Conservation (phyloP, 2,113 vertebrate species). For the Pachypanchax playfairii region DNA sequence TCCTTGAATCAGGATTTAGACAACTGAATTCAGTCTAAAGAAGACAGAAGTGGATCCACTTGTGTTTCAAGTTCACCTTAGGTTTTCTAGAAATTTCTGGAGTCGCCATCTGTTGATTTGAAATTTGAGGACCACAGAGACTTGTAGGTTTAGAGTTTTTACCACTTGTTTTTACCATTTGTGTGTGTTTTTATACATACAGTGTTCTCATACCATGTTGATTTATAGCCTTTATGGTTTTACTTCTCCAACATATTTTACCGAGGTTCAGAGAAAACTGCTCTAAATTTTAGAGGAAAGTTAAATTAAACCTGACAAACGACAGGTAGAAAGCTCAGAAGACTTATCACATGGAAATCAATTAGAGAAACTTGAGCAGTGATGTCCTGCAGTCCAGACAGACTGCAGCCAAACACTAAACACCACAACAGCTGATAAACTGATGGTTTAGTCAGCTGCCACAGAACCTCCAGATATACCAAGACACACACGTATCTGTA, state of each 20-base stretch:
- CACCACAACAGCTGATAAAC: conserved; percentile 18
- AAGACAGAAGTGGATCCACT: too few species aligned
- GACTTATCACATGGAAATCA: neutral
- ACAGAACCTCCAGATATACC: neutral
- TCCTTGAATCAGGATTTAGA: too few species aligned
- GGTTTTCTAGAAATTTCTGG: neutral
- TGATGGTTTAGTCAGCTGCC: neutral
- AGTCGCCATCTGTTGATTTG: too few species aligned
- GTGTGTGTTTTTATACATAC: too few species aligned
- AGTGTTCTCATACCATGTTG: neutral
- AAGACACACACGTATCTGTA: too few species aligned
- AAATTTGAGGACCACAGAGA: neutral
- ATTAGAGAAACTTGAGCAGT: neutral
- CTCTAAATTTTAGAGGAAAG: neutral
- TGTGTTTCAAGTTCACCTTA: neutral
- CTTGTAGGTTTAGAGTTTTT: neutral
- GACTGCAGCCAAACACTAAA: conserved; percentile 10
- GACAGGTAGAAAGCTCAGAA: neutral
- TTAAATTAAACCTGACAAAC: neutral
- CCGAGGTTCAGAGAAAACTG: neutral
- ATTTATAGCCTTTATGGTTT: neutral
- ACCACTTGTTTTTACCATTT: too few species aligned
- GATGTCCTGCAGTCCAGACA: neutral
- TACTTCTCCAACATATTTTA: too few species aligned
- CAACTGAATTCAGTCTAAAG: too few species aligned